Base-by-base conservation (phyloP, 1,140 invertebrate genomes). In the Acromyrmex heyeri region DNA sequence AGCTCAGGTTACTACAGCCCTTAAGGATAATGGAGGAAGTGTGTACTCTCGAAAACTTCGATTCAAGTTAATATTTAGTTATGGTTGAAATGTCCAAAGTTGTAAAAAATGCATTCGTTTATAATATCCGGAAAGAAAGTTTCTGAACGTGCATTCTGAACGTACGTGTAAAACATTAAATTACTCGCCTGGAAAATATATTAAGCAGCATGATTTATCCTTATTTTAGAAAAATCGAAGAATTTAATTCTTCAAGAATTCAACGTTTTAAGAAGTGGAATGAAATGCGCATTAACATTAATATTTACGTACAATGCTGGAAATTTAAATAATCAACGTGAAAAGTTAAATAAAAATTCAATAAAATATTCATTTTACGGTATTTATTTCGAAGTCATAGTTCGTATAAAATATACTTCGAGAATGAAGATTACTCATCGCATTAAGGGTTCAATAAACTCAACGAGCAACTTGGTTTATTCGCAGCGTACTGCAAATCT, bases 31-130 rank as follows among this genome's bases (percentile, higher is more conserved):
- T 73, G 69, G 27, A 27, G 44, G 27, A 75, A 61, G 12, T 48
- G 69, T 75, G 69, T 73, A 83, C 79, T 50, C 27, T 75, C 27
- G 69, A 73, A 75, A 83, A 75, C n/a, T 75, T 75, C 69, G 38
- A 21, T 34, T 73, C 27, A 38, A 34, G 27, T 12, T 82, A 61
- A 59, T 57, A 72, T 72, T 72, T 72, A 59, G 67, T 75, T 62
- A 75, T 27, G 38, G 38, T 14, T 14, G 24, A 75, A 50, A 59
- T 18, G 21, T 70, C 27, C 2, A 24, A 55, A 82, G 67, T 61
- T 27, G 10, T 50, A 72, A 30, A 57, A 59, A 83, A 50, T 34
- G n/a, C 53, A 24, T 59, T 61, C 38, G 55, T 61, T 73, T n/a
- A 69, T 59, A 62, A 44, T 44, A 27, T 30, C 21, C 38, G 21